These are phyloP conservation scores for Coilia nasus DNA, from an alignment of 2,797 vertebrate species.

Conservation along the genomic window DNA sequence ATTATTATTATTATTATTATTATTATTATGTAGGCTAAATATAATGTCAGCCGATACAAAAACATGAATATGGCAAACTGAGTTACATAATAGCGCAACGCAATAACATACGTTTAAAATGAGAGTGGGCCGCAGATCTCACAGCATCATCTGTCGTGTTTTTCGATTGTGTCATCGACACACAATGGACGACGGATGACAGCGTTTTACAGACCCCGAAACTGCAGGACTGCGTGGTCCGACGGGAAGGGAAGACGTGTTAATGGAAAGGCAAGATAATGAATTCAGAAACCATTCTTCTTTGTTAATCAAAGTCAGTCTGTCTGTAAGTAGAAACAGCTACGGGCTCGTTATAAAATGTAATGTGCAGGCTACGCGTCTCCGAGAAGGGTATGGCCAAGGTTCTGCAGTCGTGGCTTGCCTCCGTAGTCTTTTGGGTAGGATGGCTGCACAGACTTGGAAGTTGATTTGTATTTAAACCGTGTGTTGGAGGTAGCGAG, in stretches of 20 bases:
- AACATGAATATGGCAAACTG: conserved; percentile 7
- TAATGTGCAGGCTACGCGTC: not conserved
- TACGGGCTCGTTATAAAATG: not conserved
- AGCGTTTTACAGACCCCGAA: conserved; percentile 35
- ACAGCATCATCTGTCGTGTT: conserved; percentile 33
- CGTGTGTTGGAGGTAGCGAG: not conserved
- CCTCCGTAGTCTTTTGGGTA: not conserved
- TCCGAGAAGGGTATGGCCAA: not conserved
- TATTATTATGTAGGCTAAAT: not conserved
- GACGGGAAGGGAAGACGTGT: conserved; percentile 28
- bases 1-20: not conserved
- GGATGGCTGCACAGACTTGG: conserved; percentile 23
- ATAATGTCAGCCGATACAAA: not conserved
- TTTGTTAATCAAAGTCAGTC: not conserved
- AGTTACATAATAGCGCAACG: conserved; percentile 29
- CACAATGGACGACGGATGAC: conserved; percentile 48
- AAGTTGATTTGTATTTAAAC: conserved; percentile 10
- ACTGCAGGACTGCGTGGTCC: conserved; percentile 22
- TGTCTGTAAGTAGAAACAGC: not conserved
- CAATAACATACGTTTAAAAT: conserved; percentile 1
- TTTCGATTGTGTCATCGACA: conserved; percentile 37
- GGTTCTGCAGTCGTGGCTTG: not conserved
- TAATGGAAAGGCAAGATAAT: not conserved
- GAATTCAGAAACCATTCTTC: not conserved
- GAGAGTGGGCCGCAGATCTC: not conserved